phyloP scores from a whole-genome alignment of 2,888 invertebrate species.

The Meteorus cinctellus region DNA sequence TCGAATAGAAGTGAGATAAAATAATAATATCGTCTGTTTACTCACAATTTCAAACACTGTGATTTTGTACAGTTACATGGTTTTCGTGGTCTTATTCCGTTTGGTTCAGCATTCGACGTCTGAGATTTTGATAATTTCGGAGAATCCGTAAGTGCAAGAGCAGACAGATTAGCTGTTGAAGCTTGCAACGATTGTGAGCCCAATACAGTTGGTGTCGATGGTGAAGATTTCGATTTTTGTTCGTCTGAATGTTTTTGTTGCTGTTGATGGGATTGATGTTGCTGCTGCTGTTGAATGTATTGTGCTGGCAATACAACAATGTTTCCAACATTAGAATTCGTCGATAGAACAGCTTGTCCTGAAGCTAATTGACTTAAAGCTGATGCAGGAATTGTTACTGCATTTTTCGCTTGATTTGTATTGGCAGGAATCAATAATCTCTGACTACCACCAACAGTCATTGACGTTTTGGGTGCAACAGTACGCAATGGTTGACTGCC shows the following conservation, averaged over 20 bases:
- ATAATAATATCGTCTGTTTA: constrained; percentile 51
- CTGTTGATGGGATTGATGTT: constrained; percentile 35
- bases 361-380: constrained; percentile 71
- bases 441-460: constrained; percentile 66
- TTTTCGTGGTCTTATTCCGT: constrained; percentile 84
- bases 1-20: not conserved
- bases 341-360: constrained; percentile 70
- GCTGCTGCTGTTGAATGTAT: constrained; percentile 73
- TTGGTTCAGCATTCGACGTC: constrained; percentile 69
- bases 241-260: constrained; percentile 59
- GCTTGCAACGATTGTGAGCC: constrained; percentile 60
- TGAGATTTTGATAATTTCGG: constrained; percentile 17
- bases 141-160: constrained; percentile 58
- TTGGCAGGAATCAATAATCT: constrained; percentile 72
- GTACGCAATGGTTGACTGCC: constrained; percentile 66
- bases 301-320: constrained; percentile 78
- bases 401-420: constrained; percentile 65
- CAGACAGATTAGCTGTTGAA: constrained; percentile 60
- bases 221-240: constrained; percentile 62
- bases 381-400: constrained; percentile 71
- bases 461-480: constrained; percentile 71
- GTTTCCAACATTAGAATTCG: constrained; percentile 72
- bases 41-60: constrained; percentile 95
- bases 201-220: constrained; percentile 64
- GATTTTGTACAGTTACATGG: constrained; percentile 99